Evolutionary conservation across 2,888 invertebrate genomes (phyloP), one percentile per base, ranked within the genome.

Genomic region (Glaucopsyche alexis): DNA sequence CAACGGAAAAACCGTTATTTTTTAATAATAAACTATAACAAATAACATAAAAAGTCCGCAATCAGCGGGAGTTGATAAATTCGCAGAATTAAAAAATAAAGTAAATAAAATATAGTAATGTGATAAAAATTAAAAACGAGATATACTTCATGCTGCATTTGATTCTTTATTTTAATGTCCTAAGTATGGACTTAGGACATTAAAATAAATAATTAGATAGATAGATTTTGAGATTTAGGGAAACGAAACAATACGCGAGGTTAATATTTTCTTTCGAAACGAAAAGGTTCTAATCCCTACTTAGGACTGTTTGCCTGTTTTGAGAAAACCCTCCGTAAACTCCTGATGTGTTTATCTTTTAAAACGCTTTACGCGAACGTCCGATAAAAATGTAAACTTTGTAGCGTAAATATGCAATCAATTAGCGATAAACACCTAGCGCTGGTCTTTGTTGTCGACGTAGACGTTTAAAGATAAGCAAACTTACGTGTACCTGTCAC

Each of bases 391-490:
- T 65, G 75, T 73, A 77, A 73, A 75, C 72, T 75, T 64, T 55
- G 66, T 55, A 47, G 19, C 45, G 47, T 72, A 69, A 72, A 75
- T 74, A 74, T 67, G 3, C 29, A 74, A 66, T 72, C 42, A 40
- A 60, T 60, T 60, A 40, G 64, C 65, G 72, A 75, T 75, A 76
- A 75, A 72, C 69, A 66, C 66, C 72, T 71, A 71, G 72, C 74
- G 73, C 74, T 70, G 75, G 74, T 73, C 75, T 75, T 78, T 79
- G 78, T 77, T 76, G 75, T 86, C 85, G 84, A 83, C 82, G 81
- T 80, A 83, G 79, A 82, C 84, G 84, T 84, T 85, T 81, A 88
- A 86, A 90, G 89, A 91, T 91, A 90, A 87, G 84, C 80, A 82
- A 82, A 70, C 80, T 79, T 87, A 84, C 81, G 82, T 85, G 80